These are phyloP conservation scores for Lepilemur septentrionalis DNA, from an alignment of 2,797 vertebrate genomes.

Conservation along the genomic window DNA sequence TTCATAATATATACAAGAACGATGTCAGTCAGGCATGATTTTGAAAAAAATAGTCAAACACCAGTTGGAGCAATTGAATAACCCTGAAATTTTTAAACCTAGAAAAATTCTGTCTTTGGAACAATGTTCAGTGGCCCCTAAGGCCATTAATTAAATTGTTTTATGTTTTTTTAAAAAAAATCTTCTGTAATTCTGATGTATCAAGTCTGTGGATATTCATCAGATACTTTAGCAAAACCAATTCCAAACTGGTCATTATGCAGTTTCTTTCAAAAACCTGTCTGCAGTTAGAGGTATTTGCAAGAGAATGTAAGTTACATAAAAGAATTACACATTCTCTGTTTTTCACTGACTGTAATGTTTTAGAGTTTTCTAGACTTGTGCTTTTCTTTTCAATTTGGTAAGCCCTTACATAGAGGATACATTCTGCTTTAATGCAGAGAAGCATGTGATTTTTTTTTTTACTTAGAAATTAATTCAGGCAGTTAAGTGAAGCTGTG, in stretches of 20 bases:
- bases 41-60: background rate
- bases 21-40: background rate
- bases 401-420: background rate
- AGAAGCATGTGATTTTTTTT: background rate
- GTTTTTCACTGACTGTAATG: background rate
- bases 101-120: background rate
- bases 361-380: background rate
- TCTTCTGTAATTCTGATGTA: background rate
- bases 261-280: background rate
- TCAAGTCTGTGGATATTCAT: background rate
- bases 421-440: background rate
- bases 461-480: slow-evolving; percentile 50
- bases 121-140: background rate
- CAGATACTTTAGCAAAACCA: background rate
- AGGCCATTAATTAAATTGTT: background rate
- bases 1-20: background rate
- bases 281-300: background rate
- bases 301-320: background rate
- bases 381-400: background rate
- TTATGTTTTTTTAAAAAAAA: background rate
- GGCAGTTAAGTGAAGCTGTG: slow-evolving; percentile 4
- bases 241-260: background rate
- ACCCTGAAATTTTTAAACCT: background rate
- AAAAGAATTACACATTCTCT: background rate
- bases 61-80: background rate